Evolutionary conservation across 2,113 vertebrate genomes (phyloP), one percentile per base, ranked within the genome.

Genomic region (Circaetus cinerascens): DNA sequence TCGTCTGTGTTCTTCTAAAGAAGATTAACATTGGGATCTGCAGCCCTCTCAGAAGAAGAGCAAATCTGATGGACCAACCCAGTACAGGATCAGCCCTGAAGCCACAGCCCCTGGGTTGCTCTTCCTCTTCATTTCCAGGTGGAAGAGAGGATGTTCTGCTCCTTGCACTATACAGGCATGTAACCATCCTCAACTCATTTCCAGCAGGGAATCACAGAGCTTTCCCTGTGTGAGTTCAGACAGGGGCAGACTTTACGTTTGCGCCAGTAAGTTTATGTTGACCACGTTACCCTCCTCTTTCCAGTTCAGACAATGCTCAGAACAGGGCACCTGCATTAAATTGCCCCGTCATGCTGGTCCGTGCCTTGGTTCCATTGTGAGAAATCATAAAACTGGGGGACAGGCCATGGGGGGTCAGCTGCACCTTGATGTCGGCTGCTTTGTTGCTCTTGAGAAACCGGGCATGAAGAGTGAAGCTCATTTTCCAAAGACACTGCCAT

Each of bases 381-480:
- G 26, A 83, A 75, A 94, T 91, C 56, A 62, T 66, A 94, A 96
- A 92, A 73, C 56, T 43, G 15, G 11, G 51, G 18, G 32, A 91
- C 73, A 77, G 78, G 43, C 55, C 38, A 21, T 34, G 22, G 21
- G 64, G 92, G 74, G 38, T 80, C 46, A 86, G 56, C 77, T 59
- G 45, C 1, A 5, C 40, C 32, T 57, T 74, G 71, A 41, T 79
- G 59, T 43, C 5, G 13, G 48, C 62, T 85, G 46, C 81, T 96
- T 95, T 79, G 62, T 75, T 95, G 57, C 62, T 75, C 83, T 92
- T 88, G 62, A 64, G n/a, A 97, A 86, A 48, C 11, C 51, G 95
- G 78, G n/a, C 34, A 41, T 59, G 73, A 95, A 57, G 72, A 90
- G n/a, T 13, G 9, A 77, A 76, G 41, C 77, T 86, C 56, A 8